Conservation (phyloP, 1,140 invertebrate genomes). For the Drosophila mayri region DNA sequence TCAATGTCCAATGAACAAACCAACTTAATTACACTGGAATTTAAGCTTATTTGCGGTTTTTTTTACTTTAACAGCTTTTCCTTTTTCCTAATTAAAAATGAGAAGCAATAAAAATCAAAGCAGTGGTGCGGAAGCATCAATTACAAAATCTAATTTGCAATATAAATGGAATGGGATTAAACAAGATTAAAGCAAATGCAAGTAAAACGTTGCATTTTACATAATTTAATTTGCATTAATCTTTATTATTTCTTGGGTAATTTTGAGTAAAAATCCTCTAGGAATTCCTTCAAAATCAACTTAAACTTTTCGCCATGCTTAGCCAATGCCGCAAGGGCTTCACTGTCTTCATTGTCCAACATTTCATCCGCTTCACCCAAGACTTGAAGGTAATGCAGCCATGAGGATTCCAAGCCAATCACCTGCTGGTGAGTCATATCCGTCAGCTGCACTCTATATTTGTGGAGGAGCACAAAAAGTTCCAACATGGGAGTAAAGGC, state of each 20-base stretch:
- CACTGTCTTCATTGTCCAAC: slow-evolving; percentile 68
- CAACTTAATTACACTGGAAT: slow-evolving; percentile 30
- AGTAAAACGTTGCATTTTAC: neutral
- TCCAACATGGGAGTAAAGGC: slow-evolving; percentile 66
- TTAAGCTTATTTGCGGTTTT: slow-evolving; percentile 31
- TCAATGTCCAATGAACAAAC: slow-evolving; percentile 16
- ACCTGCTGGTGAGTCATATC: slow-evolving; percentile 59
- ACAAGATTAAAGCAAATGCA: neutral
- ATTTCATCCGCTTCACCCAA: slow-evolving; percentile 73
- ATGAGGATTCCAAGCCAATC: slow-evolving; percentile 52
- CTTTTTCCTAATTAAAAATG: slow-evolving; percentile 20
- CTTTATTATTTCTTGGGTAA: slow-evolving; percentile 53
- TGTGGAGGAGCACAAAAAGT: slow-evolving; percentile 75
- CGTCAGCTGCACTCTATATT: slow-evolving; percentile 64
- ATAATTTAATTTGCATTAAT: neutral
- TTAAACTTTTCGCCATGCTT: slow-evolving; percentile 69
- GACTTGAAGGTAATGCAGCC: slow-evolving; percentile 73
- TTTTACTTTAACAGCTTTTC: slow-evolving; percentile 23
- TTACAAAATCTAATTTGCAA: slow-evolving; percentile 19
- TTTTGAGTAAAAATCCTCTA: slow-evolving; percentile 72
- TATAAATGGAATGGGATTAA: neutral
- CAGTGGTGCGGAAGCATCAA: slow-evolving; percentile 5
- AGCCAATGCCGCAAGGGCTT: slow-evolving; percentile 51
- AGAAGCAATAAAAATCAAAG: neutral
- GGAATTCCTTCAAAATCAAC: slow-evolving; percentile 69